phyloP scores from a whole-genome alignment of 2,113 vertebrate genomes.

The Neolamprologus devosi region DNA sequence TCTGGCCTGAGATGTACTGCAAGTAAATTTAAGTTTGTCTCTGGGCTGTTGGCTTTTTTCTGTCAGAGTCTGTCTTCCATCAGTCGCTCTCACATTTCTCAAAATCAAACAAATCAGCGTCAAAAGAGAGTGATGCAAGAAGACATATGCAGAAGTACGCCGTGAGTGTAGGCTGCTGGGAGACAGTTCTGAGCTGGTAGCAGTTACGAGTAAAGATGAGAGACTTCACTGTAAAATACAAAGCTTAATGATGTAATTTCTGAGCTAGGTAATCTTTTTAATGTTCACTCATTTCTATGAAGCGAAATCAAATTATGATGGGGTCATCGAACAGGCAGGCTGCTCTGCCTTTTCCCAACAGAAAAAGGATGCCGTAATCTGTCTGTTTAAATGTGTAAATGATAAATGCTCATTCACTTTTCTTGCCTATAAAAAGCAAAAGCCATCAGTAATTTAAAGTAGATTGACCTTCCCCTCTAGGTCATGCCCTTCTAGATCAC shows the following conservation, averaged over 20 bases:
- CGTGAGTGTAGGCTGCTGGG: not conserved
- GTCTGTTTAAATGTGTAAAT: not conserved
- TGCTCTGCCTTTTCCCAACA: not conserved
- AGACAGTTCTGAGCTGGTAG: not conserved
- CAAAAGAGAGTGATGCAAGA: slow-evolving; percentile 37
- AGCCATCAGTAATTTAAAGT: not conserved
- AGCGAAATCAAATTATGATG: not conserved
- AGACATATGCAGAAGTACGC: not conserved
- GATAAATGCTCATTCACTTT: not conserved
- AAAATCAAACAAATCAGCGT: slow-evolving; percentile 36
- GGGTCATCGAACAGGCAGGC: not conserved
- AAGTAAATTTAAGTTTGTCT: not conserved
- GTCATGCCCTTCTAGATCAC: not conserved
- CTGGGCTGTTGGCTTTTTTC: slow-evolving; percentile 6
- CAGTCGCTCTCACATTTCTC: slow-evolving; percentile 12
- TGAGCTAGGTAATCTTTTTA: not conserved
- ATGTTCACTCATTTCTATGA: not conserved
- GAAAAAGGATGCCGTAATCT: not conserved
- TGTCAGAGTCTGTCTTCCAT: not conserved
- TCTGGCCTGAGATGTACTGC: slow-evolving; percentile 3
- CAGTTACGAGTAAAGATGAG: not conserved
- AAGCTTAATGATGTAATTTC: not conserved
- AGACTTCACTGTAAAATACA: not conserved
- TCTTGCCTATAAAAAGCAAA: not conserved
- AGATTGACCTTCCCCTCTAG: not conserved